phyloP scores from a whole-genome alignment of 2,888 invertebrate genomes.

The Selenia dentaria region DNA sequence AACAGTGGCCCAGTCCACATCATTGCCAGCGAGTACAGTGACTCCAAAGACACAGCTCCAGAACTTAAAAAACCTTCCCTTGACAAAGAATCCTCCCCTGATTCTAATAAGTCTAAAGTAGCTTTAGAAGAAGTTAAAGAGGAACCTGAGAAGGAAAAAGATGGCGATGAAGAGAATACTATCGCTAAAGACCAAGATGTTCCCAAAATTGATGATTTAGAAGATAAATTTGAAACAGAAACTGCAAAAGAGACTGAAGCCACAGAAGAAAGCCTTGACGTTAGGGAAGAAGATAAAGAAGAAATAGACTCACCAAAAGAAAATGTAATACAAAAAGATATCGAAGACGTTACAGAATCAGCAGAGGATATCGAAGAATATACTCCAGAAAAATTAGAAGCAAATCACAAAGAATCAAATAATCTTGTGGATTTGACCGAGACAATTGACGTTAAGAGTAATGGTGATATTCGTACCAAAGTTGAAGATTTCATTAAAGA shows the following conservation, averaged over 20 bases:
- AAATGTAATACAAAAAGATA: slow-evolving; percentile 16
- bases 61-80: slow-evolving; percentile 40
- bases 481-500: slow-evolving; percentile 60
- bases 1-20: slow-evolving; percentile 72
- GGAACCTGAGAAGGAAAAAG: slow-evolving; percentile 16
- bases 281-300: slow-evolving; percentile 7
- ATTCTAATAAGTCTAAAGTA: slow-evolving; percentile 20
- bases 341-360: slow-evolving; percentile 21
- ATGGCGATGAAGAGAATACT: slow-evolving; percentile 1
- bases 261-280: slow-evolving; percentile 23
- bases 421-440: slow-evolving; percentile 46
- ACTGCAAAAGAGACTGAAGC: slow-evolving; percentile 13
- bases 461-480: slow-evolving; percentile 50
- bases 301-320: slow-evolving; percentile 20
- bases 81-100: slow-evolving; percentile 23
- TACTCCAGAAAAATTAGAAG: slow-evolving; percentile 12
- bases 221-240: neutral
- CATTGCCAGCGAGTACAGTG: slow-evolving; percentile 65
- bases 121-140: slow-evolving; percentile 25
- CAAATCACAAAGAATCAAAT: slow-evolving; percentile 26
- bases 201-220: slow-evolving; percentile 1
- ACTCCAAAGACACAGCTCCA: slow-evolving; percentile 53
- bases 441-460: slow-evolving; percentile 40
- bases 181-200: slow-evolving; percentile 1
- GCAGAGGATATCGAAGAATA: slow-evolving; percentile 28